These are phyloP conservation scores for Scaptomyza pallida DNA, from an alignment of 1,140 invertebrate species.

Conservation along the genomic window DNA sequence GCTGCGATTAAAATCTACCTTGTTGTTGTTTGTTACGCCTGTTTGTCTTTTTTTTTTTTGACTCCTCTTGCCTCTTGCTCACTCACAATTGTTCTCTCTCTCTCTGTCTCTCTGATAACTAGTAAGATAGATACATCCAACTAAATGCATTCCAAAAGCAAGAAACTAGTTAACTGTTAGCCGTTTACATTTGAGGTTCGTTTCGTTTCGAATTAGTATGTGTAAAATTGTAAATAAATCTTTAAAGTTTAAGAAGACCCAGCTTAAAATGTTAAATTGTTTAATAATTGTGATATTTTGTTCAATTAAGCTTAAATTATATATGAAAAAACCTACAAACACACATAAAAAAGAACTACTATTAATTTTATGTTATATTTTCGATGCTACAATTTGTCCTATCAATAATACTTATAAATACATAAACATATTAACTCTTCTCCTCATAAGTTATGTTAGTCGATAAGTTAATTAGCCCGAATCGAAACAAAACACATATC, in stretches of 20 bases:
- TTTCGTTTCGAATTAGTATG: conserved; percentile 28
- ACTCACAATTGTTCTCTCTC: conserved; percentile 5
- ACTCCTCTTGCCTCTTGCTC: conserved; percentile 1
- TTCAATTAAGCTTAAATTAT: conserved; percentile 76
- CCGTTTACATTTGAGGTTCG: conserved; percentile 27
- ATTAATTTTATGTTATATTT: conserved; percentile 31
- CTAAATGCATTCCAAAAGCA: conserved; percentile 78
- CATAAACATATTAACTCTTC: conserved; percentile 37
- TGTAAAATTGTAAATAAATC: conserved; percentile 57
- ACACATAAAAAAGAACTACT: conserved; percentile 29
- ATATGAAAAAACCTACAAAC: conserved; percentile 18
- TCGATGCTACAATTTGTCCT: conserved; percentile 14
- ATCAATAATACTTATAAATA: conserved; percentile 13
- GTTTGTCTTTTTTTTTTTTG: conserved; percentile 7
- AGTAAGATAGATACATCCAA: conserved; percentile 47
- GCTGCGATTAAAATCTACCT: conserved; percentile 75
- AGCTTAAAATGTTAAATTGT: conserved; percentile 56
- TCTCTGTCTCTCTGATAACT: conserved; percentile 9
- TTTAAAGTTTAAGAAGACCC: conserved; percentile 8
- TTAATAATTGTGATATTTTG: conserved; percentile 80
- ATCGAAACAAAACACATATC: conserved; percentile 32
- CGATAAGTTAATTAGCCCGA: conserved; percentile 56
- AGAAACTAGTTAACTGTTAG: conserved; percentile 76
- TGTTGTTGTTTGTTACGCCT: conserved; percentile 70
- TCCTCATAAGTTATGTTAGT: conserved; percentile 74